Conservation (phyloP, 1,140 invertebrate species). For the Mercenaria mercenaria region DNA sequence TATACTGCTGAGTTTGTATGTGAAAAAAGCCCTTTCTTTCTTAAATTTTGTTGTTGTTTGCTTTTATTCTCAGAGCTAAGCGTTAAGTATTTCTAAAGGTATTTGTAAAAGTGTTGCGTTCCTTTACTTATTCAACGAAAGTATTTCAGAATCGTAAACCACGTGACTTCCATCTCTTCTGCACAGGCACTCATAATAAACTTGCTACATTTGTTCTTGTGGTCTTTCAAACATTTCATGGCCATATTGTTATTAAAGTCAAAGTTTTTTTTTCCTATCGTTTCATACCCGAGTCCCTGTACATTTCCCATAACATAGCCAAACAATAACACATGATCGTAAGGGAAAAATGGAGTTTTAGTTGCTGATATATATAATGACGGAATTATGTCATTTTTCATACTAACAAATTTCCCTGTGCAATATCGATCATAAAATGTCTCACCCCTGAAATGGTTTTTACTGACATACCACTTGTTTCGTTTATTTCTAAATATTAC, state of each 20-base stretch:
- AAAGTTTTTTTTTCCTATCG: not conserved
- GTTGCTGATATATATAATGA: constrained; percentile 76
- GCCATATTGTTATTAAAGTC: not conserved
- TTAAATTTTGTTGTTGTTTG: too few species aligned
- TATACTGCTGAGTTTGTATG: too few species aligned
- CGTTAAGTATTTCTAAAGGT: too few species aligned
- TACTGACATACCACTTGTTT: constrained; percentile 52
- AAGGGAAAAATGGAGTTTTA: constrained; percentile 80
- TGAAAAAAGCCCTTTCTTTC: too few species aligned
- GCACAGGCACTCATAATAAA: not conserved
- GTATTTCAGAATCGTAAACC: too few species aligned
- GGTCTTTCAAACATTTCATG: not conserved
- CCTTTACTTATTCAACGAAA: too few species aligned
- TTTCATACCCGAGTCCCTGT: not conserved
- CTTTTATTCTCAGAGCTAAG: too few species aligned
- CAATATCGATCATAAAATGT: constrained; percentile 78
- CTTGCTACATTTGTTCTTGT: not conserved
- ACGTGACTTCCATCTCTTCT: too few species aligned
- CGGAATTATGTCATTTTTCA: constrained; percentile 81
- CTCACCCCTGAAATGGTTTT: constrained; percentile 44
- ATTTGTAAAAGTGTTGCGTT: too few species aligned
- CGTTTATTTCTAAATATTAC: constrained; percentile 36
- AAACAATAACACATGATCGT: constrained; percentile 84
- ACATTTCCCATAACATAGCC: constrained; percentile 76
- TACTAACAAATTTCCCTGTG: constrained; percentile 82